Base-by-base conservation (phyloP, 2,888 invertebrate genomes). In the Torymus auratus region DNA sequence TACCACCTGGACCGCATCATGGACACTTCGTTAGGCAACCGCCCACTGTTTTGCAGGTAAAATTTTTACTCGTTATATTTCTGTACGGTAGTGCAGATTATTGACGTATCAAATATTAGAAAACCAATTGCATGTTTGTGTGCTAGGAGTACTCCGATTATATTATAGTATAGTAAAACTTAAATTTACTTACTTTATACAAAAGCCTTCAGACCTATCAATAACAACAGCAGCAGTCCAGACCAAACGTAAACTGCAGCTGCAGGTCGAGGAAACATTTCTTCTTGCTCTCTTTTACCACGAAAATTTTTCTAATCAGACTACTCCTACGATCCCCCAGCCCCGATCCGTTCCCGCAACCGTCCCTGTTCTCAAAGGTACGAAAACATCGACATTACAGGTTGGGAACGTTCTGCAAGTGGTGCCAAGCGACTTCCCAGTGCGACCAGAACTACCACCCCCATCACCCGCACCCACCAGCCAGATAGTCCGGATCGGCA, bases 331-430 rank as follows among this genome's bases (percentile, higher is more conserved):
- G 41, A 41, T 41, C 5, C 5, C 41, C 41, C 41, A 41, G 41
- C 41, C 7, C 41, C 41, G 41, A 41, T 41, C 41, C 41, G 41
- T 41, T 41, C 41, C 41, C 41, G 56, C 14, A 53, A 67, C 23
- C 50, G n/a, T 53, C 50, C n/a, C 17, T 61, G 55, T 4, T 79
- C 80, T 50, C 81, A 28, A 81, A 83, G 10, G 15, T 5, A 3
- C n/a, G 4, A 41, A 20, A 55, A 23, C 0, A 55, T 2, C 88
- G 58, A 88, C 89, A 11, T 87, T 90, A 0, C 87, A 91, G 77
- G 90, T 91, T 60, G 91, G 91, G 53, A 90, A 91, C 84, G 89
- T 91, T 58, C 85, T 91, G 4, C 90, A 91, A 83, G 91, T 91
- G 13, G 90, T 91, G 17, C 84, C n/a, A 52, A 81, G 58, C 67